A percentile compares a stretch with the other conserved stretches of the same genome.
These are phyloP conservation scores for Nannoperca obscura DNA, from an alignment of 2,797 vertebrate genomes.

Conservation along the genomic window DNA sequence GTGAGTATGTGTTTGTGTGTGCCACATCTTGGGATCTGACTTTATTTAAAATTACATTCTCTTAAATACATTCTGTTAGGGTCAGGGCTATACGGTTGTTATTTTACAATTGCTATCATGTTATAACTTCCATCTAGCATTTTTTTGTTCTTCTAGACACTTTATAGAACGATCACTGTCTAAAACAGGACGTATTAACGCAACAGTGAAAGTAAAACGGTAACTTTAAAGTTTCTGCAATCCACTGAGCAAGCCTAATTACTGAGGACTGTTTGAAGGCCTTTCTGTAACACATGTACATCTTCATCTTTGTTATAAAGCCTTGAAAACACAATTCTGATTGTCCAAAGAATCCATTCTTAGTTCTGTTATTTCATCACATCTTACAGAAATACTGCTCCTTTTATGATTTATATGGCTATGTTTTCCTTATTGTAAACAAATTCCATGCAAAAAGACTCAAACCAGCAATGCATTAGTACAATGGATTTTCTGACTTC, in stretches of 20 bases:
- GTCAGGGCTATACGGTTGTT: neutral
- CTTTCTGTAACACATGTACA: neutral
- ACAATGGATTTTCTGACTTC: neutral
- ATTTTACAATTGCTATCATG: neutral
- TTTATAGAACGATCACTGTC: neutral
- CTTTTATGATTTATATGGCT: neutral
- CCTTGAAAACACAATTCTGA: conserved; percentile 3
- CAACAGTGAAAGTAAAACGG: neutral
- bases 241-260: neutral
- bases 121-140: neutral
- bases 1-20: conserved; percentile 21
- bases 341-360: neutral
- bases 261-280: neutral
- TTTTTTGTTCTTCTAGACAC: neutral
- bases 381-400: neutral
- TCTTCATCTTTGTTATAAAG: neutral
- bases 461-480: neutral
- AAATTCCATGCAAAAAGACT: neutral
- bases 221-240: neutral
- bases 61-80: neutral
- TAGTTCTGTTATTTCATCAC: neutral
- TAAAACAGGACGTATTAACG: neutral
- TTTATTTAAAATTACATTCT: neutral
- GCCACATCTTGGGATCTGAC: neutral
- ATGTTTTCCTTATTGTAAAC: neutral